These are phyloP conservation scores for Rhinella marina DNA, from an alignment of 2,797 vertebrate genomes.

Conservation along the genomic window DNA sequence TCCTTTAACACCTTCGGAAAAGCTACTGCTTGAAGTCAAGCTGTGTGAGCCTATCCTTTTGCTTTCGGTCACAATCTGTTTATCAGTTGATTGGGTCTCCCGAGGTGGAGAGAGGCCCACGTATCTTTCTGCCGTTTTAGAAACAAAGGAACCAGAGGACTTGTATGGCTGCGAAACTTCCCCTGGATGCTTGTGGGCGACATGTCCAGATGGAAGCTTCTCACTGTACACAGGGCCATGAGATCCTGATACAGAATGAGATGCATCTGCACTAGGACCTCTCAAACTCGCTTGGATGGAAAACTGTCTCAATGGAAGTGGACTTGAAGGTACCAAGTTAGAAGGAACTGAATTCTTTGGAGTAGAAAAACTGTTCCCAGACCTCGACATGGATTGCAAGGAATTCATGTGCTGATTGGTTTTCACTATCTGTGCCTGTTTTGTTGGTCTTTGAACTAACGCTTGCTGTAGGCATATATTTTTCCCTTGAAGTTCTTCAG, in stretches of 20 bases:
- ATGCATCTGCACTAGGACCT: conserved; percentile 67
- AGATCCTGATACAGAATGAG: conserved; percentile 24
- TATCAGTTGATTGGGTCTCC: conserved; percentile 66
- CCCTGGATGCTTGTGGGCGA: conserved; percentile 68
- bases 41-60: conserved; percentile 84
- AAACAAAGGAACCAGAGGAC: conserved; percentile 69
- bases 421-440: conserved; percentile 97
- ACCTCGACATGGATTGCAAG: conserved; percentile 73
- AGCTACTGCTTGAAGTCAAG: conserved; percentile 84
- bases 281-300: conserved; percentile 65
- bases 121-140: conserved; percentile 77
- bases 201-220: conserved; percentile 67
- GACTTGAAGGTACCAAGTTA: conserved; percentile 85
- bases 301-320: conserved; percentile 79
- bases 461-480: conserved; percentile 74
- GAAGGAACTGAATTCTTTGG: conserved; percentile 71
- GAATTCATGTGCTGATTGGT: conserved; percentile 91
- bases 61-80: conserved; percentile 70
- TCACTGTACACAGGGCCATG: conserved; percentile 71
- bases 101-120: conserved; percentile 74
- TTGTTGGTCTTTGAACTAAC: conserved; percentile 85
- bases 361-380: conserved; percentile 67
- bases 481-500: conserved; percentile 72
- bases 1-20: conserved; percentile 83
- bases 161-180: conserved; percentile 69